Conservation (phyloP, 2,113 vertebrate species). For the Cynopterus brachyotis region DNA sequence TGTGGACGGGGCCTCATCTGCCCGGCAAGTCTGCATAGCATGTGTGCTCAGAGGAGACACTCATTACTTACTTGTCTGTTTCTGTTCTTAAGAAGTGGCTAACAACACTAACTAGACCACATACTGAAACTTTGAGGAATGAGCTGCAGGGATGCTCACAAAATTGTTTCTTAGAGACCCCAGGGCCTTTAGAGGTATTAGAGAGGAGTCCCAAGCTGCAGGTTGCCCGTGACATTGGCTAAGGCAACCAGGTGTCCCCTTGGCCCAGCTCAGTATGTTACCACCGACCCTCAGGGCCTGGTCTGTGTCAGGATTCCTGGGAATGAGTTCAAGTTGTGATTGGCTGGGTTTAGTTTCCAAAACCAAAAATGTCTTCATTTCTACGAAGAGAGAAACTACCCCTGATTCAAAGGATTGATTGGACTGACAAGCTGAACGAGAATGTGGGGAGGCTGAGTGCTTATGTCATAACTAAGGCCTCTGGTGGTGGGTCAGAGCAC, state of each 20-base stretch:
- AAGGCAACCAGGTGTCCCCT: neutral
- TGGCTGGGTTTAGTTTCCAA: neutral
- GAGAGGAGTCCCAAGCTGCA: neutral
- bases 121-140: neutral
- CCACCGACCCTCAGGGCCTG: neutral
- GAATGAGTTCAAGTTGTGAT: neutral
- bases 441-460: neutral
- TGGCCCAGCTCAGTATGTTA: neutral
- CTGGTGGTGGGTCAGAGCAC: neutral
- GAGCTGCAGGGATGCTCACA: neutral
- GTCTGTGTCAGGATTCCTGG: neutral
- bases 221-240: neutral
- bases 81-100: neutral
- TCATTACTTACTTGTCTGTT: neutral
- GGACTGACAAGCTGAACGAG: neutral
- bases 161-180: neutral
- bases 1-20: neutral
- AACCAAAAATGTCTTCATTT: neutral
- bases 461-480: neutral
- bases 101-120: neutral
- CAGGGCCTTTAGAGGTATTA: neutral
- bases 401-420: neutral
- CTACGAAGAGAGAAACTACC: neutral
- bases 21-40: neutral
- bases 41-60: neutral